Conservation (phyloP, 2,113 vertebrate species). For the Calidris pygmaea region DNA sequence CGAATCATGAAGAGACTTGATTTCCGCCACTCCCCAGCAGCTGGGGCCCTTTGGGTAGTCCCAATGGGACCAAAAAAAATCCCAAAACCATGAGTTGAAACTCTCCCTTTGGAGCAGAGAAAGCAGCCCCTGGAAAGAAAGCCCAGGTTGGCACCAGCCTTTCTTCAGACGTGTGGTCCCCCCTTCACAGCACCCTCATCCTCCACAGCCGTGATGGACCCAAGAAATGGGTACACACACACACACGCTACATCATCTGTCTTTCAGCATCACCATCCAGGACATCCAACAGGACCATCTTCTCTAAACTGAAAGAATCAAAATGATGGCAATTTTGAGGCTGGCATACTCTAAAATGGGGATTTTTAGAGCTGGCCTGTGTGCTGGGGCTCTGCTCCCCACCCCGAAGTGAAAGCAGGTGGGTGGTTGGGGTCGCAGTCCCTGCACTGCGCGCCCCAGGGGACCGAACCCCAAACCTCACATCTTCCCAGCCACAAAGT, state of each 20-base stretch:
- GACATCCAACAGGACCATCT: neutral
- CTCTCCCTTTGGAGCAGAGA: neutral
- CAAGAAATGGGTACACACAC: neutral
- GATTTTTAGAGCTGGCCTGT: neutral
- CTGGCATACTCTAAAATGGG: neutral
- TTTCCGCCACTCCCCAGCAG: neutral
- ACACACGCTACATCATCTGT: neutral
- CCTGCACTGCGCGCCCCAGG: fast-evolving
- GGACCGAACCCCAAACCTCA: neutral
- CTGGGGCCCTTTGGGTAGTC: neutral
- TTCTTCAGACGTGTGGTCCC: neutral
- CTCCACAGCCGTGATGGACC: neutral
- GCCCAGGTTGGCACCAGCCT: neutral
- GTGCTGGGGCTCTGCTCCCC: neutral
- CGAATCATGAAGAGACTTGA: neutral
- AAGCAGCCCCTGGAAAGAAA: neutral
- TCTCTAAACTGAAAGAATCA: neutral
- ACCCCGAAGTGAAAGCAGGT: neutral
- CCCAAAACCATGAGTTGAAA: neutral
- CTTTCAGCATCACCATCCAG: neutral
- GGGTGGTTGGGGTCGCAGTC: fast-evolving
- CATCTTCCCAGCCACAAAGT: neutral
- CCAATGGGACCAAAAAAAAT: neutral
- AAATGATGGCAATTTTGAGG: neutral
- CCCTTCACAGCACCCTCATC: neutral